Base-by-base conservation (phyloP, 2,113 vertebrate genomes). In the Macroglossus sobrinus region DNA sequence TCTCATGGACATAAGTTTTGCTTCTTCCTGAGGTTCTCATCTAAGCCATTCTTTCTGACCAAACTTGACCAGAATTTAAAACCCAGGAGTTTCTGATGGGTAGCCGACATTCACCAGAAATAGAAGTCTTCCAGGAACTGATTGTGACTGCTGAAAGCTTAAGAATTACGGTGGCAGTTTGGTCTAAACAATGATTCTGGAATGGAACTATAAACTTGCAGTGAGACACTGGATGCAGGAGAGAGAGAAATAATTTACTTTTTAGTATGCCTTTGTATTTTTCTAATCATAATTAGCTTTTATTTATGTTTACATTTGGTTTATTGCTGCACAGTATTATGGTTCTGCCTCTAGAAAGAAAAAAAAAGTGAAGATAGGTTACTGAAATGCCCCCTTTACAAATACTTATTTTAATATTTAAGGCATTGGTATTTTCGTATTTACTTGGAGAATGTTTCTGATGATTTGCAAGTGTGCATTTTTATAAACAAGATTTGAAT, bases 221-320 rank as follows among this genome's bases (percentile, higher is more conserved):
- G 47, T 19, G 53, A 95, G 89, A 96, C 59, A 95, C 50, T 93
- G 59, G 89, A 95, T 95, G 82, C 0, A 22, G 18, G 28, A 89
- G 12, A 59, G 28, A 93, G 61, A 74, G 8, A 97, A 90, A 53
- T 80, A 96, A 97, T 90, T 0, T 5, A 88, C 45, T 45, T 97
- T 97, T 96, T 6, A 35, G 69, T 93, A 92, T 28, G 53, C 71
- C 89, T 97, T 47, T 97, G 76, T 88, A 96, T 95, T 98, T 98
- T 95, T 68, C 81, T 95, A 82, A 86, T 90, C 85, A 18, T 97
- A 98, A 97, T 92, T 97, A 85, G 43, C 53, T 97, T 94, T 98
- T 98, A 80, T 93, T 97, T 97, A 97, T 16, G 15, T 95, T 98
- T 98, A 93, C 81, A 97, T 96, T 96, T 97, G 72, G 85, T 95